A percentile compares a stretch with the other conserved stretches of the same genome.
These are phyloP conservation scores for Morpho deidamia DNA, from an alignment of 2,888 invertebrate genomes.

Conservation along the genomic window DNA sequence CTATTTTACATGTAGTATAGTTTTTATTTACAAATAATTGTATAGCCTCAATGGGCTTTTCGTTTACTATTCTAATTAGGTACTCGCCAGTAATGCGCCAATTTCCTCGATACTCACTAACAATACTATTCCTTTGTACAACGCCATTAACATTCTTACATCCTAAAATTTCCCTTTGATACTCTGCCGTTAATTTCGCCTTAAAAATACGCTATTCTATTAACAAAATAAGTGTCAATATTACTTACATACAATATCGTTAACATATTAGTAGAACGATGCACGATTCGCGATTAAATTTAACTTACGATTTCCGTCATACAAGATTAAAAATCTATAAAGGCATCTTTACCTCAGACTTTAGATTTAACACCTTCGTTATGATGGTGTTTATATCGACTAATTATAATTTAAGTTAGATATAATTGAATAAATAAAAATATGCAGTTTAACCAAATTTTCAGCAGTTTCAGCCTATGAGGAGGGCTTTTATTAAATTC, in stretches of 20 bases:
- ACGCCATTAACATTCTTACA: constrained; percentile 72
- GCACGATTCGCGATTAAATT: constrained; percentile 63
- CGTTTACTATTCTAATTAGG: constrained; percentile 75
- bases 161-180: constrained; percentile 61
- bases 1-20: constrained; percentile 51
- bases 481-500: constrained; percentile 8
- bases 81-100: constrained; percentile 79
- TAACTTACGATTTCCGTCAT: constrained; percentile 59
- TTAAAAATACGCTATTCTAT: constrained; percentile 62
- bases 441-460: constrained; percentile 11
- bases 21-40: constrained; percentile 63
- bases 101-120: constrained; percentile 70
- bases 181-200: constrained; percentile 66
- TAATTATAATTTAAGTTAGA: constrained; percentile 68
- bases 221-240: constrained; percentile 76
- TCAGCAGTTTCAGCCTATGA: constrained; percentile 19
- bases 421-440: constrained; percentile 69
- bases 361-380: constrained; percentile 73
- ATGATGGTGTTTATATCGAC: constrained; percentile 66
- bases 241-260: constrained; percentile 65
- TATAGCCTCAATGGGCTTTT: constrained; percentile 68
- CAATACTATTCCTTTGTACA: constrained; percentile 75
- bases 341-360: constrained; percentile 79
- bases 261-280: constrained; percentile 68
- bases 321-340: constrained; percentile 74